phyloP scores from a whole-genome alignment of 2,888 invertebrate species.

The Caenorhabditis macrosperma region DNA sequence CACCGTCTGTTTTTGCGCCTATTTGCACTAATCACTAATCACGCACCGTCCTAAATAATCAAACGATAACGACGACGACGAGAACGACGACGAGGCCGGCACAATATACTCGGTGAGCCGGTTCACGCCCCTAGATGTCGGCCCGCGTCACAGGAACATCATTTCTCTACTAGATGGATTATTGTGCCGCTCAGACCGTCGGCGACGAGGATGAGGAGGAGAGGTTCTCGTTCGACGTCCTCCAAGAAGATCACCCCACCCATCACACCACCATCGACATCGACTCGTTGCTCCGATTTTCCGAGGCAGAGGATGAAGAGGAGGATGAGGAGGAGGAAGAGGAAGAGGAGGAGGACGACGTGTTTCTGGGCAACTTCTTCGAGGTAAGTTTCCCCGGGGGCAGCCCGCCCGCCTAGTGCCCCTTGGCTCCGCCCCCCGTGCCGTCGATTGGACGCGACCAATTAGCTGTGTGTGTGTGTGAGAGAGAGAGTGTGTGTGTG shows the following conservation, averaged over 20 bases:
- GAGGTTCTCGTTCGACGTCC: not conserved
- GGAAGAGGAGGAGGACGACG: too few species aligned
- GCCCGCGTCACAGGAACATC: constrained; percentile 1
- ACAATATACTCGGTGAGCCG: too few species aligned
- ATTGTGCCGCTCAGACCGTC: constrained; percentile 13
- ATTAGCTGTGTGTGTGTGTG: constrained; percentile 26
- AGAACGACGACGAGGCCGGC: too few species aligned
- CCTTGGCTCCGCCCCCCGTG: constrained; percentile 7
- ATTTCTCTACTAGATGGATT: constrained; percentile 12
- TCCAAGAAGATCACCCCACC: not conserved
- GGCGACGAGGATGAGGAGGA: not conserved
- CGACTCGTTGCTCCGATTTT: not conserved
- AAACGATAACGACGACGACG: too few species aligned
- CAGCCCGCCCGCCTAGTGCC: too few species aligned
- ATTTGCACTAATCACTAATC: too few species aligned
- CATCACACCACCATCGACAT: too few species aligned
- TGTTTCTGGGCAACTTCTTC: too few species aligned
- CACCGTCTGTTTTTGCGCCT: too few species aligned
- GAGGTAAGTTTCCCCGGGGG: too few species aligned
- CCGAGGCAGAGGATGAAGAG: not conserved
- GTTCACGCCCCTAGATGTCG: too few species aligned
- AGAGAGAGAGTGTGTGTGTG: not conserved
- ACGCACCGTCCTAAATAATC: too few species aligned
- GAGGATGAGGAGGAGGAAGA: not conserved
- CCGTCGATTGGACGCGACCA: constrained; percentile 33